Conservation (phyloP, 2,113 vertebrate genomes). For the Barnardius zonarius region DNA sequence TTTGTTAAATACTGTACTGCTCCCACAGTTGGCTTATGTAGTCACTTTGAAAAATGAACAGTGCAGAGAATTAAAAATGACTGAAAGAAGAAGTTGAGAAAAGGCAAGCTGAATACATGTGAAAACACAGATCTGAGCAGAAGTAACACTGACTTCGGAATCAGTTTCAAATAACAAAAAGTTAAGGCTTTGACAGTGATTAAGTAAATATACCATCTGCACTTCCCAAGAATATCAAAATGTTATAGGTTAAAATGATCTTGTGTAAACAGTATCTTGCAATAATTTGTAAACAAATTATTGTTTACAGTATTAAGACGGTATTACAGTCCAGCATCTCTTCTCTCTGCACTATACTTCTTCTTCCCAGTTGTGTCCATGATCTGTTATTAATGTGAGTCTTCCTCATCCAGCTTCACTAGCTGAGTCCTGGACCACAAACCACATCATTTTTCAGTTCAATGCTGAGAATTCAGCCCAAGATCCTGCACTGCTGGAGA, state of each 20-base stretch:
- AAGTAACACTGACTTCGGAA: conserved; percentile 45
- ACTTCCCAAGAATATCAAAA: conserved; percentile 54
- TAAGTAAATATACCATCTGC: conserved; percentile 56
- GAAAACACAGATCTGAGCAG: conserved; percentile 24
- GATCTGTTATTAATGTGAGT: neutral
- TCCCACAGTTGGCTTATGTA: neutral
- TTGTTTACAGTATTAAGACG: neutral
- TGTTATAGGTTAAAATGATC: conserved; percentile 54
- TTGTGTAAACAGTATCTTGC: conserved; percentile 41
- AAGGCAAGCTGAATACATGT: neutral
- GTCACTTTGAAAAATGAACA: neutral
- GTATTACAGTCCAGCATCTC: neutral
- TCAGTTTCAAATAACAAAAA: conserved; percentile 42
- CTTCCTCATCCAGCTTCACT: neutral
- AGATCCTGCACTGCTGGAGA: conserved; percentile 67
- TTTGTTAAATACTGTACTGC: neutral
- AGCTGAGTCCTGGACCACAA: conserved; percentile 63
- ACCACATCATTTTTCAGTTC: conserved; percentile 19
- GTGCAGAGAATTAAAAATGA: neutral
- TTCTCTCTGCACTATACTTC: neutral
- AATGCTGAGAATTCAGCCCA: conserved; percentile 68
- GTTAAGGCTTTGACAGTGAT: conserved; percentile 34
- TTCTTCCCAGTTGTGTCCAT: neutral
- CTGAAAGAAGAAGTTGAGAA: neutral
- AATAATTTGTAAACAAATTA: conserved; percentile 23